These are phyloP conservation scores for Oriolus oriolus DNA, from an alignment of 2,113 vertebrate genomes.

Conservation along the genomic window DNA sequence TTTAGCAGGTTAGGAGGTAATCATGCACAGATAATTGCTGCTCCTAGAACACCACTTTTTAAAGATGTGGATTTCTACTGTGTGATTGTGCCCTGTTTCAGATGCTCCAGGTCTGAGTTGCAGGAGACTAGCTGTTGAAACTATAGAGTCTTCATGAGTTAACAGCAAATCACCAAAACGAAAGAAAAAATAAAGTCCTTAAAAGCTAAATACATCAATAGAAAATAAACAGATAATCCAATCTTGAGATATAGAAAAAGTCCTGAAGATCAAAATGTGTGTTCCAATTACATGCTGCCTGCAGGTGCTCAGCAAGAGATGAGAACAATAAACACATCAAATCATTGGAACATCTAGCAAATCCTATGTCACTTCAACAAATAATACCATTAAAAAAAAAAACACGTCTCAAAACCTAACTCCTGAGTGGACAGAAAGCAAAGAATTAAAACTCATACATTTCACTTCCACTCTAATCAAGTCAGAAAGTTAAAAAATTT, in stretches of 20 bases:
- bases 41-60: background rate
- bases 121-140: background rate
- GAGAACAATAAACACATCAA: background rate
- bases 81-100: background rate
- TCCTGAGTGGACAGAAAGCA: background rate
- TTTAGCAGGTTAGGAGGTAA: slow-evolving; percentile 51
- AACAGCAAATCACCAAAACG: background rate
- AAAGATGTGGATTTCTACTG: background rate
- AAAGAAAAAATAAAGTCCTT: background rate
- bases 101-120: background rate
- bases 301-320: background rate
- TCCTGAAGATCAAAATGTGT: background rate
- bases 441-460: background rate
- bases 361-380: background rate
- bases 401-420: background rate
- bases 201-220: background rate
- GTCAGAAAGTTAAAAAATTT: background rate
- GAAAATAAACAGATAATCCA: background rate
- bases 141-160: background rate
- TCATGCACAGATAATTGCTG: slow-evolving; percentile 43
- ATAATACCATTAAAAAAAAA: background rate
- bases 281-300: background rate
- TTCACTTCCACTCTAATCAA: background rate
- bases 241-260: background rate
- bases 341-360: background rate